Evolutionary conservation across 1,140 invertebrate genomes (phyloP).

Genomic region (Drosophila ogumai): DNA sequence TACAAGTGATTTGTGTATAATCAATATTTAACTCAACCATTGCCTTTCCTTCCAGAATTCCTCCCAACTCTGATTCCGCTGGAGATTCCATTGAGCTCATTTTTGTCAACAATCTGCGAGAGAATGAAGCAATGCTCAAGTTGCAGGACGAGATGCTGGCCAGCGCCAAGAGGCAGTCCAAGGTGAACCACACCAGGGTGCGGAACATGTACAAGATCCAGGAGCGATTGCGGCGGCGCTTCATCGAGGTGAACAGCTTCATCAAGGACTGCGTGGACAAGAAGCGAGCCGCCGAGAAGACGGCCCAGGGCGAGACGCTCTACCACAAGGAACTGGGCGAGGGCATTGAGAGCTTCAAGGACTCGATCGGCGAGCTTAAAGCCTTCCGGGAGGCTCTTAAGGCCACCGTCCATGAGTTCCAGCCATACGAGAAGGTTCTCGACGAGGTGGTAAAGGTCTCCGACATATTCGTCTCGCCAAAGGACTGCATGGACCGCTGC

Average conservation of each 20-base stretch:
- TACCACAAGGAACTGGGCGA: conserved; percentile 67
- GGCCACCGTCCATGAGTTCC: conserved; percentile 71
- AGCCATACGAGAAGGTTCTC: conserved; percentile 77
- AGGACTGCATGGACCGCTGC: conserved; percentile 77
- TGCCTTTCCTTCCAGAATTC: conserved; percentile 51
- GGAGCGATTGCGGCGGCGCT: conserved; percentile 68
- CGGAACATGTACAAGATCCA: conserved; percentile 71
- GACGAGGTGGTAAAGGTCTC: conserved; percentile 74
- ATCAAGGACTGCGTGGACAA: conserved; percentile 81
- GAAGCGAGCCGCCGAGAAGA: conserved; percentile 63
- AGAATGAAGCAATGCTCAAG: conserved; percentile 65
- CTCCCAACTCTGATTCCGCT: conserved; percentile 66
- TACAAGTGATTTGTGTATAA: not conserved
- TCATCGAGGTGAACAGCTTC: conserved; percentile 81
- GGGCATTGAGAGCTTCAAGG: conserved; percentile 57
- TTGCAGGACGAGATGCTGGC: conserved; percentile 74
- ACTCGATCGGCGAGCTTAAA: conserved; percentile 64
- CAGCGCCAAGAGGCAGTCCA: conserved; percentile 56
- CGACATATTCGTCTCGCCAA: conserved; percentile 65
- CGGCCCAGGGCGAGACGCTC: conserved; percentile 45
- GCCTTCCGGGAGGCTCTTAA: conserved; percentile 71
- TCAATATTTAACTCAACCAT: not conserved
- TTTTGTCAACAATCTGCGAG: conserved; percentile 74
- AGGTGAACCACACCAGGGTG: conserved; percentile 64
- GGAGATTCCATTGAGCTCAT: conserved; percentile 77